Conservation (phyloP, 2,888 invertebrate species). For the Amblyteles armatorius region DNA sequence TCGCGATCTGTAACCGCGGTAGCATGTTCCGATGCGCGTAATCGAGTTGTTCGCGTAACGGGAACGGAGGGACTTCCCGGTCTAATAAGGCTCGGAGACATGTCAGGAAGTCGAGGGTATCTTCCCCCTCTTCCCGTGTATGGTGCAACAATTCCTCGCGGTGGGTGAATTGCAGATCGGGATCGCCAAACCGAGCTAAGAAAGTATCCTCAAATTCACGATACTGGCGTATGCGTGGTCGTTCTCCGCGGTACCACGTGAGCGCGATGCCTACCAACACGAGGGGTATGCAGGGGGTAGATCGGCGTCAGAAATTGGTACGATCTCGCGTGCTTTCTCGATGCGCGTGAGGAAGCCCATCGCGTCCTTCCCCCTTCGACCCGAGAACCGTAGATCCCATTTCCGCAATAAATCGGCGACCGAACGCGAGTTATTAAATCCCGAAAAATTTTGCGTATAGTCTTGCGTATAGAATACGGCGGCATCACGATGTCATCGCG, state of each 20-base stretch:
- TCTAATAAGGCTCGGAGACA: background rate
- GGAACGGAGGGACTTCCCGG: background rate
- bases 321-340: background rate
- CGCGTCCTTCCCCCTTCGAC: background rate
- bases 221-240: accelerated
- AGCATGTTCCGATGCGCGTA: constrained; percentile 5
- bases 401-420: background rate
- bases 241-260: background rate
- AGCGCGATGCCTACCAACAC: background rate
- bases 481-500: too few relatives aligned
- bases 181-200: background rate
- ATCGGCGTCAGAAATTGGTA: background rate
- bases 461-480: too few relatives aligned
- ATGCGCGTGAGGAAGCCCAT: background rate
- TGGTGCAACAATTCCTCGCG: background rate
- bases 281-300: background rate
- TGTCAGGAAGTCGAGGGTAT: background rate
- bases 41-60: background rate
- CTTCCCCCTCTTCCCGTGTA: background rate
- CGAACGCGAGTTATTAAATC: background rate
- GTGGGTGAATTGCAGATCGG: background rate
- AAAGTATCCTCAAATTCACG: background rate
- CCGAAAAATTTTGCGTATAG: too few relatives aligned
- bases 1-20: background rate
- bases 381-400: constrained; percentile 10